phyloP scores from a whole-genome alignment of 2,888 invertebrate species.

The Athalia cordata region DNA sequence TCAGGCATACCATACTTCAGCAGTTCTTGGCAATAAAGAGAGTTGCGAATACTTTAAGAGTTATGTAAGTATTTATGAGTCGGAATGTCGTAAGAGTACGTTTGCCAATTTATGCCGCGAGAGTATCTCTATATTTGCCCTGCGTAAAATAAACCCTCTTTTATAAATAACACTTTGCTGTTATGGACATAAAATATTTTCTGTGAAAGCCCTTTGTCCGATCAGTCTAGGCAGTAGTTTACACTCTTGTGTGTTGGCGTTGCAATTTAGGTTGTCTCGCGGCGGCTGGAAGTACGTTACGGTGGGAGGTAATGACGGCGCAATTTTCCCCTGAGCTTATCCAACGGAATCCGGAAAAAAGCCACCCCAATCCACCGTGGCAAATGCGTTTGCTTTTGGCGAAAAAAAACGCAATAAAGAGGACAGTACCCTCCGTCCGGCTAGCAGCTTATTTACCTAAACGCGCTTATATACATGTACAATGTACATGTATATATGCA shows the following conservation, averaged over 20 bases:
- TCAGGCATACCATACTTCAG: not conserved
- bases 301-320: slow-evolving; percentile 19
- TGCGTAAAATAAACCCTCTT: slow-evolving; percentile 12
- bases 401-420: slow-evolving; percentile 54
- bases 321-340: slow-evolving; percentile 49
- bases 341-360: slow-evolving; percentile 25
- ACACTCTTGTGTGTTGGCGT: not conserved
- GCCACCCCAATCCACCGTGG: slow-evolving; percentile 48
- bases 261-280: slow-evolving; percentile 36
- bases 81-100: slow-evolving; percentile 16
- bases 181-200: not conserved
- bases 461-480: slow-evolving; percentile 11
- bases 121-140: slow-evolving; percentile 9
- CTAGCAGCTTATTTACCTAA: slow-evolving; percentile 56
- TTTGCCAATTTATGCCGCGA: slow-evolving; percentile 33
- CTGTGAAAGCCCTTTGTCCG: slow-evolving; percentile 16
- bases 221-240: slow-evolving; percentile 22
- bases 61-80: slow-evolving; percentile 35
- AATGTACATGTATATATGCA: too few species aligned
- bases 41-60: slow-evolving; percentile 32
- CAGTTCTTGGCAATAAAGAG: slow-evolving; percentile 28
- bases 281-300: slow-evolving; percentile 13
- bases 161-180: too few species aligned
- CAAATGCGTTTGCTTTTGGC: slow-evolving; percentile 61
- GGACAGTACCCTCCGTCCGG: not conserved